Base-by-base conservation (phyloP, 2,888 invertebrate genomes). In the Macrostomum cliftonense region DNA sequence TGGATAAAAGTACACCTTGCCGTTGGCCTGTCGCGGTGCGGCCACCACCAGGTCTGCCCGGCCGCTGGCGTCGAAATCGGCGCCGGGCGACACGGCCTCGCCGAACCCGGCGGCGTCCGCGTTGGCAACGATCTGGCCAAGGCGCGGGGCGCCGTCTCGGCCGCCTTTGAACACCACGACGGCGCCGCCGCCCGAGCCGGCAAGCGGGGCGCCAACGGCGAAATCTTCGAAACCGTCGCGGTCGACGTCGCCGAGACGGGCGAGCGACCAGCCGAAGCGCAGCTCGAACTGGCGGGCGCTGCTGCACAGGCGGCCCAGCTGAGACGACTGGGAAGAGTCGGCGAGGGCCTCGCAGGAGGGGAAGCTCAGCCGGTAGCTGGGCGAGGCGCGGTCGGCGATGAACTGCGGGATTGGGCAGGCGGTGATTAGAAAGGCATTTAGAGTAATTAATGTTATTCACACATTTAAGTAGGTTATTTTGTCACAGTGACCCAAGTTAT, bases 221-320 rank as follows among this genome's bases (percentile, higher is more conserved):
- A 45, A 45, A 45, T 45, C 45, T 11, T 45, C 45, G 9, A 21
- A 5, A 12, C 38, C 38, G 20, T 45, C 45, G 11, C 14, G 17
- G 17, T 45, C 38, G 16, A 45, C 36, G 38, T 45, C 45, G n/a
- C 45, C 45, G 17, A 45, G 19, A 12, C 38, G 36, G 7, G 45
- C 20, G 5, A 45, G 20, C n/a, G 45, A 45, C 17, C 14, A 45
- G 13, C 45, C 45, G 36, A 45, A 45, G 36, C 28, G 28, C 4
- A 28, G 28, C 28, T 28, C 28, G 9, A 28, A 28, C 5, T 28
- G 28, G 28, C 28, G 28, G 28, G 28, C 4, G 28, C 28, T 28
- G 28, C 28, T 4, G 28, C 28, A 28, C 28, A 28, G 28, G 28
- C 28, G 28, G 28, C 5, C 28, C 5, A 28, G 28, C 28, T 7